Conservation (phyloP, 1,140 invertebrate species). For the Cherax quadricarinatus region DNA sequence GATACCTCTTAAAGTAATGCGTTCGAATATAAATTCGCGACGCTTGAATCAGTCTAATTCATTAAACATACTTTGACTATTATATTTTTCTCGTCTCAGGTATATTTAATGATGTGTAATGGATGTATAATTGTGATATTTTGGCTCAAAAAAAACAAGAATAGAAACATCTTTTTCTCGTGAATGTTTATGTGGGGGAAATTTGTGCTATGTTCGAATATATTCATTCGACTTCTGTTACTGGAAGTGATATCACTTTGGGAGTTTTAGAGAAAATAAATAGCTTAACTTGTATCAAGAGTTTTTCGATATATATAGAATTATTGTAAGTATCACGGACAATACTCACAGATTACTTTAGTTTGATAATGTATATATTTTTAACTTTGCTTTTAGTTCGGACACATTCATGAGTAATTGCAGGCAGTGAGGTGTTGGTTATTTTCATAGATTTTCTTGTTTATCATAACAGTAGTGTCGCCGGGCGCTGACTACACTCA, state of each 20-base stretch:
- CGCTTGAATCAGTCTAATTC: too few relatives aligned
- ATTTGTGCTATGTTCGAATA: neutral
- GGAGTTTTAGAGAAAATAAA: neutral
- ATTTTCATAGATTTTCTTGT: conserved; percentile 40
- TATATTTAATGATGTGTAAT: too few relatives aligned
- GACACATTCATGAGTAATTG: conserved; percentile 44
- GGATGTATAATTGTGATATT: too few relatives aligned
- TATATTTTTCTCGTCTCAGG: too few relatives aligned
- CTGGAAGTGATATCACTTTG: neutral
- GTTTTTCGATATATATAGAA: too few relatives aligned
- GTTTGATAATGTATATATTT: neutral
- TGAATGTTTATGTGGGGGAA: too few relatives aligned
- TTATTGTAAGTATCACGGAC: neutral
- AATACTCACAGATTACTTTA: neutral
- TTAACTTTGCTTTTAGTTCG: neutral
- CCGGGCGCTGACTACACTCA: neutral
- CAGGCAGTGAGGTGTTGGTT: conserved; percentile 46
- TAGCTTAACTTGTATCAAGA: neutral
- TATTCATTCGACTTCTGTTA: neutral
- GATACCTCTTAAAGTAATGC: too few relatives aligned
- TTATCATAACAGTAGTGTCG: conserved; percentile 4
- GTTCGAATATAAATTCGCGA: too few relatives aligned
- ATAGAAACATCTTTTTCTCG: too few relatives aligned
- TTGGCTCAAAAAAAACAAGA: too few relatives aligned
- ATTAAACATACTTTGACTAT: too few relatives aligned